These are phyloP conservation scores for Lepidochrysops patricia DNA, from an alignment of 2,888 invertebrate genomes.

Conservation along the genomic window DNA sequence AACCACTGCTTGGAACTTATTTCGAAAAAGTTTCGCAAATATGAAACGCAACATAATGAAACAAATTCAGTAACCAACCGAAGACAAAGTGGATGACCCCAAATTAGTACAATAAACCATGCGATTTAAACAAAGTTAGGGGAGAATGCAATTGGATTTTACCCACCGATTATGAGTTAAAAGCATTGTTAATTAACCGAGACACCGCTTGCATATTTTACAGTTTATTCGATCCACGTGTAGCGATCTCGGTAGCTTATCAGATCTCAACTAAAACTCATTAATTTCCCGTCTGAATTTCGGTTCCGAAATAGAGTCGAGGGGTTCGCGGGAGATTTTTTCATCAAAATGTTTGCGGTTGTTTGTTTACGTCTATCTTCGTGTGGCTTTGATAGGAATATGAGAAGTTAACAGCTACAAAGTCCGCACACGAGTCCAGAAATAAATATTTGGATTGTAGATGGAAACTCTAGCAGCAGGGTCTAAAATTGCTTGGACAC, in stretches of 20 bases:
- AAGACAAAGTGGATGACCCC: too few relatives aligned
- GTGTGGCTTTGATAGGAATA: background rate
- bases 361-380: background rate
- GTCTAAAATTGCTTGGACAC: too few relatives aligned
- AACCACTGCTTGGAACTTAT: too few relatives aligned
- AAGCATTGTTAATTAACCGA: background rate
- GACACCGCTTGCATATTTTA: background rate
- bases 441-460: background rate
- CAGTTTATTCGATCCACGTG: background rate
- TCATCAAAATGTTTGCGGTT: background rate
- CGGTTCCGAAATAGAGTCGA: background rate
- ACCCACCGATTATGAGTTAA: background rate
- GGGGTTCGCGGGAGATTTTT: background rate
- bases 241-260: background rate
- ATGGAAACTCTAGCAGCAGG: too few relatives aligned
- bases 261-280: constrained; percentile 6
- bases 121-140: background rate
- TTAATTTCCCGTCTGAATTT: background rate
- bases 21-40: too few relatives aligned
- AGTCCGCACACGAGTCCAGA: background rate
- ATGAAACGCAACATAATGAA: too few relatives aligned
- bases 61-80: too few relatives aligned
- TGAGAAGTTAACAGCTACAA: background rate
- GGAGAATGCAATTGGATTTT: background rate
- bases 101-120: background rate